Evolutionary conservation across 2,888 invertebrate species (phyloP), one percentile per base, ranked within the genome.

Genomic region (Euplexia lucipara): DNA sequence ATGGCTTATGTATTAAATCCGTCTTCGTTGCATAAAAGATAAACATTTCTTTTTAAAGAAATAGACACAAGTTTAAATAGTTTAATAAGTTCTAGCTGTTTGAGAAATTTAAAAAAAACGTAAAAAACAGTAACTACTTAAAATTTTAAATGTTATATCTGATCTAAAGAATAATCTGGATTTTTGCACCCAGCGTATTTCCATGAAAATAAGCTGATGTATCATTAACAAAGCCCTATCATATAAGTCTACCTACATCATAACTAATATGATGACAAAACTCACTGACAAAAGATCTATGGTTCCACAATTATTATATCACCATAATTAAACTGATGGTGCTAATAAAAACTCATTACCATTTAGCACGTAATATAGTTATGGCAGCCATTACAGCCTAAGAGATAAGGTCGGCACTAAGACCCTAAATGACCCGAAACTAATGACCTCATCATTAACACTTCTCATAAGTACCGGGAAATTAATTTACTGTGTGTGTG

Each of bases 381-480:
- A 78, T 65, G 64, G 53, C 37, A 32, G 26, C 44, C 59, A 75
- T 83, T 70, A 74, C 56, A 51, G 42, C 35, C 51, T 78, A 67
- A 72, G 62, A 63, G 74, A 78, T 71, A 74, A 71, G 63, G 77
- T 73, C 68, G 63, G 72, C 35, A 62, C 57, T 78, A 75, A 75
- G 61, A 65, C 64, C 58, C 67, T 73, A 82, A 84, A 86, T 86
- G 83, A 79, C 75, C 83, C 81, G 70, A 72, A 84, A 81, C 81
- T 84, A 87, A 86, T 83, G 82, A 77, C 75, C 59, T 76, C 75
- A 62, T 75, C 85, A 83, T 86, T 86, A 85, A 76, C 84, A 83
- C 81, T 76, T 67, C 74, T 83, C 79, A 77, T 81, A 79, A 82
- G 78, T 62, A 64, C 56, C 60, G 60, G 75, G 75, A 78, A 79